Evolutionary conservation across 2,888 invertebrate species (phyloP).

Genomic region (Polyploca ridens): DNA sequence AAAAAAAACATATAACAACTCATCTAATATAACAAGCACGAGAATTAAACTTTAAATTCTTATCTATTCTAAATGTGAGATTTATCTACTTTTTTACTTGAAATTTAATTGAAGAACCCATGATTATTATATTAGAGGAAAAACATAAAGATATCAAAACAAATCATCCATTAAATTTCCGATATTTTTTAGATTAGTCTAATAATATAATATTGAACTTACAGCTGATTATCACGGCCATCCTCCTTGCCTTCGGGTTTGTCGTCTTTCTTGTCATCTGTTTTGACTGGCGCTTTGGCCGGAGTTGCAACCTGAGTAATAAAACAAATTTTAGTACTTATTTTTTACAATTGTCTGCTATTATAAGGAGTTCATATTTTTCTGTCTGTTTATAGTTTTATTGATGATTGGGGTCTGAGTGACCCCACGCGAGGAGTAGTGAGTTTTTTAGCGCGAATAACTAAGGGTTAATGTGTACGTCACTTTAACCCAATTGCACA

Average conservation of each 20-base stretch:
- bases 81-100: not conserved
- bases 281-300: slow-evolving; percentile 54
- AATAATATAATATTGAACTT: slow-evolving; percentile 52
- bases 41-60: not conserved
- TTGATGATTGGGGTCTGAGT: too few relatives aligned
- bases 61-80: not conserved
- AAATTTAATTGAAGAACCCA: not conserved
- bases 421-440: too few relatives aligned
- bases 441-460: too few relatives aligned
- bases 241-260: slow-evolving; percentile 88
- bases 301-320: slow-evolving; percentile 41
- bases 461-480: too few relatives aligned
- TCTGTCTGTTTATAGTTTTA: too few relatives aligned
- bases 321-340: not conserved
- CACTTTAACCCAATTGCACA: too few relatives aligned
- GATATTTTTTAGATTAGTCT: not conserved
- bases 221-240: slow-evolving; percentile 92
- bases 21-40: not conserved
- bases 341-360: too few relatives aligned
- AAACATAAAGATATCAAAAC: not conserved
- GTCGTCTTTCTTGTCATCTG: slow-evolving; percentile 69
- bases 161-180: not conserved
- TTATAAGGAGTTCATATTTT: too few relatives aligned
- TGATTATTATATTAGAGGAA: not conserved
- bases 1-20: not conserved